Conservation (phyloP, 2,888 invertebrate genomes). For the Andricus quercusramuli region DNA sequence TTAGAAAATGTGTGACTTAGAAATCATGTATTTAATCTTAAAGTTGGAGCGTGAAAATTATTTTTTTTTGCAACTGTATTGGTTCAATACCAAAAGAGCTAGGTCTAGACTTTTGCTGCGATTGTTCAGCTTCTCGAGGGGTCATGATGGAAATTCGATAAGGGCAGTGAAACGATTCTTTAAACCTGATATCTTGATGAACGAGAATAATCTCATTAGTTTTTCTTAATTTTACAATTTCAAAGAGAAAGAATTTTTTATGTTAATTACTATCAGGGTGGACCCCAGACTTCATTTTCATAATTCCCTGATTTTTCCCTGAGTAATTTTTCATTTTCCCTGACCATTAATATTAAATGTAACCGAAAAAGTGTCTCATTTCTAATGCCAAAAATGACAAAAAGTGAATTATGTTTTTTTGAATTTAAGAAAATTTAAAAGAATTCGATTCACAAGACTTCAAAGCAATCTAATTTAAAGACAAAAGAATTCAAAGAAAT, state of each 20-base stretch:
- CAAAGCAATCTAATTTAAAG: too few relatives aligned
- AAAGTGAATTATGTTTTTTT: too few relatives aligned
- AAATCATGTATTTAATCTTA: background rate
- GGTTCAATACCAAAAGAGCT: background rate
- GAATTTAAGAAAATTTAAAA: too few relatives aligned
- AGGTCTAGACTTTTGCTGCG: background rate
- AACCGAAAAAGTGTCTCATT: too few relatives aligned
- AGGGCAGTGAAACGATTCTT: background rate
- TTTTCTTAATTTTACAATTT: background rate
- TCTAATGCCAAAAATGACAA: too few relatives aligned
- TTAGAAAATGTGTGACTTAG: background rate
- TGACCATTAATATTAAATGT: too few relatives aligned
- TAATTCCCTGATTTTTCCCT: too few relatives aligned
- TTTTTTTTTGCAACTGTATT: background rate
- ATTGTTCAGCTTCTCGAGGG: slow-evolving; percentile 27
- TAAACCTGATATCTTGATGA: background rate
- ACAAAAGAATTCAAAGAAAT: too few relatives aligned
- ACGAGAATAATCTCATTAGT: background rate
- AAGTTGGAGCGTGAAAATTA: background rate
- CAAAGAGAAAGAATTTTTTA: background rate
- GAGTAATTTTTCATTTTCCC: too few relatives aligned
- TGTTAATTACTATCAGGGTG: too few relatives aligned
- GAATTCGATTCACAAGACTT: too few relatives aligned
- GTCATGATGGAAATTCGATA: slow-evolving; percentile 27
- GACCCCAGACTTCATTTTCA: too few relatives aligned